Conservation (phyloP, 2,797 vertebrate genomes). For the Steatocranus sp. region DNA sequence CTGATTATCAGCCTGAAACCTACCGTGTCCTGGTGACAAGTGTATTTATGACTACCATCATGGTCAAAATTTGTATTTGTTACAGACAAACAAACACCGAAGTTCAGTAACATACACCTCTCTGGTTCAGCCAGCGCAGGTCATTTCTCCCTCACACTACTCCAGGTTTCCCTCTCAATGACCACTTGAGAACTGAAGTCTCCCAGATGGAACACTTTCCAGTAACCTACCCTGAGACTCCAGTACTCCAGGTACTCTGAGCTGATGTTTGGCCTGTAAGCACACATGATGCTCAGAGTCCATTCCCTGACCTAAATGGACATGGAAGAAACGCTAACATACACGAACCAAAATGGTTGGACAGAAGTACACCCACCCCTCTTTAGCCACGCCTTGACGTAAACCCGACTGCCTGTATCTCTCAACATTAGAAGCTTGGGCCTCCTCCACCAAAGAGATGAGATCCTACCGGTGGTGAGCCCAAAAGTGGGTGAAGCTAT, state of each 20-base stretch:
- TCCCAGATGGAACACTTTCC: not conserved
- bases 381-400: not conserved
- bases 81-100: rapidly evolving
- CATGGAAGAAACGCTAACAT: rapidly evolving
- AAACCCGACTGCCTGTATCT: not conserved
- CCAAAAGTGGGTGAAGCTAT: not conserved
- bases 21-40: not conserved
- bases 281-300: not conserved
- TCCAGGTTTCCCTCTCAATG: not conserved
- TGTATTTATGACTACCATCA: not conserved
- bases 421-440: not conserved
- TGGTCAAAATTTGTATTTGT: not conserved
- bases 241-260: not conserved
- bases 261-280: not conserved
- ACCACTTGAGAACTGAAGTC: not conserved
- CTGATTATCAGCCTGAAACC: rapidly evolving
- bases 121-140: not conserved
- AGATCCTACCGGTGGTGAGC: rapidly evolving
- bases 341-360: not conserved
- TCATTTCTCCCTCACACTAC: not conserved
- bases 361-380: not conserved
- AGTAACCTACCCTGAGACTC: not conserved
- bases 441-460: not conserved
- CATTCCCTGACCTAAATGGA: not conserved
- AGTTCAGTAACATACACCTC: not conserved